Conservation (phyloP, 2,888 invertebrate species). For the Hirtodrosophila cameraria region DNA sequence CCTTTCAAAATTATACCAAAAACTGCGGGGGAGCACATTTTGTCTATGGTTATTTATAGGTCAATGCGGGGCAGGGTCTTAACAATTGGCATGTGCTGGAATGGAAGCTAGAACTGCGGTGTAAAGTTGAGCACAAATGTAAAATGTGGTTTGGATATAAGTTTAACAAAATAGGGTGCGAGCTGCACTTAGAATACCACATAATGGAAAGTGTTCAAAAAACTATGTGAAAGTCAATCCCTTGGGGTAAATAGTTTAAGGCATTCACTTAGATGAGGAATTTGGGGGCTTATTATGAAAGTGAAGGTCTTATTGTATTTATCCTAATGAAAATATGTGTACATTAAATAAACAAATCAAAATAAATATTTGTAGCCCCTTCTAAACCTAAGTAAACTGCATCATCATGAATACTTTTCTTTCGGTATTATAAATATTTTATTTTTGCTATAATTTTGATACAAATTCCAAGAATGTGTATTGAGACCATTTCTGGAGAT, state of each 20-base stretch:
- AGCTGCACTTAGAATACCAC: constrained; percentile 34
- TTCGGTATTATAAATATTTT: too few species aligned
- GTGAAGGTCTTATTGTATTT: too few species aligned
- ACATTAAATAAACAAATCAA: too few species aligned
- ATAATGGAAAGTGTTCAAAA: constrained; percentile 14
- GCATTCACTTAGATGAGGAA: constrained; percentile 13
- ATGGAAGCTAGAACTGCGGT: constrained; percentile 2
- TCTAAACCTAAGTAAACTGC: too few species aligned
- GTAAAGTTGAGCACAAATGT: constrained; percentile 36
- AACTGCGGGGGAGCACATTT: constrained; percentile 44
- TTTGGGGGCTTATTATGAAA: not conserved
- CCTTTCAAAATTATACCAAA: constrained; percentile 3
- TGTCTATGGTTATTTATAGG: constrained; percentile 47
- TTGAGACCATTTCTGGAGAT: too few species aligned
- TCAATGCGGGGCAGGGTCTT: constrained; percentile 19
- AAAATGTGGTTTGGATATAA: constrained; percentile 34
- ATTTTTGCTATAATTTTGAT: too few species aligned
- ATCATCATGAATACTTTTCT: too few species aligned
- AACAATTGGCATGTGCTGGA: constrained; percentile 51
- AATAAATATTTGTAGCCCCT: too few species aligned
- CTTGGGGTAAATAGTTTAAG: not conserved
- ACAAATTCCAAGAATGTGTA: too few species aligned
- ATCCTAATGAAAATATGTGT: too few species aligned
- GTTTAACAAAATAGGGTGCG: constrained; percentile 4
- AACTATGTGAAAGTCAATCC: constrained; percentile 1